Percentiles rank a stretch among this genome's conserved stretches.
These are phyloP conservation scores for Trematomus bernacchii DNA, from an alignment of 2,797 vertebrate genomes.

Conservation along the genomic window DNA sequence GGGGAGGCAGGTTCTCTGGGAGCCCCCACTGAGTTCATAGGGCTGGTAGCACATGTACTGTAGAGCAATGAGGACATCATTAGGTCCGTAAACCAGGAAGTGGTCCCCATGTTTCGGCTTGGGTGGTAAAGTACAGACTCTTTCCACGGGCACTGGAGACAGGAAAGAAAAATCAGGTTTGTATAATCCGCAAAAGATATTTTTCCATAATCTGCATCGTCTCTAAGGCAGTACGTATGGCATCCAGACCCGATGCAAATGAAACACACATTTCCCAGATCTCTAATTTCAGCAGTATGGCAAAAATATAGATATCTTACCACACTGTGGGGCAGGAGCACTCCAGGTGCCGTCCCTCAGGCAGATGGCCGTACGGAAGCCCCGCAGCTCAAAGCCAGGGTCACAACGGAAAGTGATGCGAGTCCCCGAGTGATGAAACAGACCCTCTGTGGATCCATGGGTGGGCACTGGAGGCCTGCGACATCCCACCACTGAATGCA, in stretches of 20 bases:
- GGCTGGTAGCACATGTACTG: constrained; percentile 94
- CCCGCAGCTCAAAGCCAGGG: constrained; percentile 87
- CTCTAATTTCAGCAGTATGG: neutral
- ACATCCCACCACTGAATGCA: constrained; percentile 91
- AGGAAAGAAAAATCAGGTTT: constrained; percentile 30
- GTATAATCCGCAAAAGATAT: constrained; percentile 15
- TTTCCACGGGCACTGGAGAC: constrained; percentile 88
- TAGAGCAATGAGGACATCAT: constrained; percentile 89
- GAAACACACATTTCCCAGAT: constrained; percentile 16
- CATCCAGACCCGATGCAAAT: constrained; percentile 37
- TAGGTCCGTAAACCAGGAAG: constrained; percentile 91
- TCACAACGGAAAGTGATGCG: constrained; percentile 89
- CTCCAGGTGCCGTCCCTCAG: constrained; percentile 89
- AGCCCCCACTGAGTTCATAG: constrained; percentile 90
- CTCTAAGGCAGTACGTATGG: constrained; percentile 4
- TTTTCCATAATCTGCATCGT: constrained; percentile 32
- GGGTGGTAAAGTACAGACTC: constrained; percentile 89
- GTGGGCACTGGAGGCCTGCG: constrained; percentile 87
- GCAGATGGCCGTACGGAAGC: constrained; percentile 85
- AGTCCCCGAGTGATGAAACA: constrained; percentile 90
- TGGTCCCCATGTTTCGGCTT: constrained; percentile 91
- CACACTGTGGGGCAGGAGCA: constrained; percentile 85
- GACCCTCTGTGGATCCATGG: constrained; percentile 87
- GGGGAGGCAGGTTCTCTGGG: constrained; percentile 91
- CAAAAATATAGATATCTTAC: constrained; percentile 80